Conservation (phyloP, 1,140 invertebrate species). For the Drosophila kanapiae region DNA sequence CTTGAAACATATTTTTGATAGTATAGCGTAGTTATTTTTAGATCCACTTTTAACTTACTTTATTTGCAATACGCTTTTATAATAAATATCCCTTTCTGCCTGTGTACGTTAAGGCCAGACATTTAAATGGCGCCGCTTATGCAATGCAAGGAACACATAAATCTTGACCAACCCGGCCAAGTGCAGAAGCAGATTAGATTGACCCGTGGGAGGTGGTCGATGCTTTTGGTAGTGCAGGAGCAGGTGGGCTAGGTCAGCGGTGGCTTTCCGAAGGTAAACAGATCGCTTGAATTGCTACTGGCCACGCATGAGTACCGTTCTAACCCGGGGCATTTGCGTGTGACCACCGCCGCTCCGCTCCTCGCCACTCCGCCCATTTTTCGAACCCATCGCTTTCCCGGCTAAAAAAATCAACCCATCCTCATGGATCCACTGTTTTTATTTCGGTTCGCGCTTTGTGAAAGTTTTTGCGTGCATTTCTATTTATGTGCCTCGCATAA, state of each 20-base stretch:
- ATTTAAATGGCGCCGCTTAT: constrained; percentile 74
- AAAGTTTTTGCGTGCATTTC: constrained; percentile 71
- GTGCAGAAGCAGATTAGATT: constrained; percentile 68
- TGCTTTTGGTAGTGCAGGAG: background rate
- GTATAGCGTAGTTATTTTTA: too few species aligned
- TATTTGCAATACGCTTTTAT: background rate
- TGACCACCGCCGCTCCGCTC: background rate
- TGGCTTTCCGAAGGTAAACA: constrained; percentile 44
- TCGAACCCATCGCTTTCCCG: background rate
- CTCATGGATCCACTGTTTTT: constrained; percentile 20
- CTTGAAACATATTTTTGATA: too few species aligned
- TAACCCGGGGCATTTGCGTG: constrained; percentile 48
- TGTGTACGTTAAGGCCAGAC: constrained; percentile 30
- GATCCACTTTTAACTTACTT: too few species aligned
- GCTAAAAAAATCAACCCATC: constrained; percentile 4
- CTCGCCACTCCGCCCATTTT: background rate
- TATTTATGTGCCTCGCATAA: constrained; percentile 78
- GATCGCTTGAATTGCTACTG: constrained; percentile 21
- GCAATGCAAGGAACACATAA: constrained; percentile 75
- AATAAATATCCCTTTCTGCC: background rate
- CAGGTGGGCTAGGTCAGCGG: constrained; percentile 6
- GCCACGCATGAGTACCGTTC: constrained; percentile 42
- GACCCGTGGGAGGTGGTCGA: constrained; percentile 18
- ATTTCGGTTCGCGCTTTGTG: constrained; percentile 41
- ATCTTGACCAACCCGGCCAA: constrained; percentile 60